These are phyloP conservation scores for Scolopax mira DNA, from an alignment of 2,113 vertebrate genomes.

Conservation along the genomic window DNA sequence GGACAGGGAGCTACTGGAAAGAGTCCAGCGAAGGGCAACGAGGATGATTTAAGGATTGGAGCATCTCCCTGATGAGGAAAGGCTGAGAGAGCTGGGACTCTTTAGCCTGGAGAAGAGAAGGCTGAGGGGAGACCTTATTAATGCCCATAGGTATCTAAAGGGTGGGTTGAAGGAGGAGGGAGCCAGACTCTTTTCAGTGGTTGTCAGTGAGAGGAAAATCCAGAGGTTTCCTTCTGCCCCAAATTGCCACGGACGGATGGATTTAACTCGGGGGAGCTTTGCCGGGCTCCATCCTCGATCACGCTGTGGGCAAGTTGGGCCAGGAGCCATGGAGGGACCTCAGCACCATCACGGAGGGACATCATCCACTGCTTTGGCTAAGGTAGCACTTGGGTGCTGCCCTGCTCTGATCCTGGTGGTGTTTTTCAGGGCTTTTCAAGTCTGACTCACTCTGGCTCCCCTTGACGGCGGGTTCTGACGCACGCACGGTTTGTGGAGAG, in stretches of 20 bases:
- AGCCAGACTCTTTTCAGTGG: no score
- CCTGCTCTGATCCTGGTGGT: not conserved
- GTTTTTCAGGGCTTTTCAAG: not conserved
- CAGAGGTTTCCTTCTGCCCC: not conserved
- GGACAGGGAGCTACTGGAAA: no score
- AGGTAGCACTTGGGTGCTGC: not conserved
- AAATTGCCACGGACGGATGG: accelerated
- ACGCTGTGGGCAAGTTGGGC: accelerated
- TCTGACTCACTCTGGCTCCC: not conserved
- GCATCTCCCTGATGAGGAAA: no score
- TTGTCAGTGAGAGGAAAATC: no score
- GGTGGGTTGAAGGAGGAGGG: no score
- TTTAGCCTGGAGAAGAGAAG: no score
- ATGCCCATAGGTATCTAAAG: no score
- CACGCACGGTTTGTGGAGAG: not conserved
- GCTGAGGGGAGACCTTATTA: no score
- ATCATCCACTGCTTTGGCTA: not conserved
- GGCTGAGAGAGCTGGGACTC: no score
- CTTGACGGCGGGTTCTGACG: not conserved
- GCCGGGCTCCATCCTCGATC: not conserved
- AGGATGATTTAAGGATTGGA: no score
- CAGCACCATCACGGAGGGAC: accelerated
- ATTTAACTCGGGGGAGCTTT: not conserved
- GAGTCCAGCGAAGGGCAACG: no score
- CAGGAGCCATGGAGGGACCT: not conserved